Conservation (phyloP, 2,113 vertebrate species). For the Madoqua kirkii region DNA sequence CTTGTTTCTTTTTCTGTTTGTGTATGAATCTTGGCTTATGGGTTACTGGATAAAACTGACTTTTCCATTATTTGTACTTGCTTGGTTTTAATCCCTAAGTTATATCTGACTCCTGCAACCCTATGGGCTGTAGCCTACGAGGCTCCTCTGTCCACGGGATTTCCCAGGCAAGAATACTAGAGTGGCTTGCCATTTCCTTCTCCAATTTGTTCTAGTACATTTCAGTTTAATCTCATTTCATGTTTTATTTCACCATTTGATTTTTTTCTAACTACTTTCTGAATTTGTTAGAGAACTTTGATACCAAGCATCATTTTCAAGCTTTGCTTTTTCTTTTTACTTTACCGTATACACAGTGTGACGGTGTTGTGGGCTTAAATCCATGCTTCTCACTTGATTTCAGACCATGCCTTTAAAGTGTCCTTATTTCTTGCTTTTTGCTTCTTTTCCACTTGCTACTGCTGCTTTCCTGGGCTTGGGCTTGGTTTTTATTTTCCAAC, state of each 20-base stretch:
- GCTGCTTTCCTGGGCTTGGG: background rate
- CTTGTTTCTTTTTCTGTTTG: background rate
- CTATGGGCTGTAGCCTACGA: background rate
- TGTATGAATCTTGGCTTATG: background rate
- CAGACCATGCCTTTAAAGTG: background rate
- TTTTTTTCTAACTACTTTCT: background rate
- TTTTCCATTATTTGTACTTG: background rate
- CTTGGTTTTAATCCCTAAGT: background rate
- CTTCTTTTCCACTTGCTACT: background rate
- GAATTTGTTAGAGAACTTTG: background rate
- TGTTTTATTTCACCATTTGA: background rate
- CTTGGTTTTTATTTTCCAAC: background rate
- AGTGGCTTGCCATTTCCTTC: background rate
- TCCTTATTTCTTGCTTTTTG: background rate
- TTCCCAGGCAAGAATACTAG: background rate
- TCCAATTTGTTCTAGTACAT: background rate
- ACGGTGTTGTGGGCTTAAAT: background rate
- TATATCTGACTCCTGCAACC: background rate
- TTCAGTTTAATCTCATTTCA: background rate
- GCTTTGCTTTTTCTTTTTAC: background rate
- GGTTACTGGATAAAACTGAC: background rate
- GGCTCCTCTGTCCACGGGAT: background rate
- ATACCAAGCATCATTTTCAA: background rate
- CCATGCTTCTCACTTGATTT: background rate
- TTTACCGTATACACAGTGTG: rapidly evolving